Evolutionary conservation across 2,113 vertebrate species (phyloP).

Genomic region (Dunckerocampus dactyliophorus): DNA sequence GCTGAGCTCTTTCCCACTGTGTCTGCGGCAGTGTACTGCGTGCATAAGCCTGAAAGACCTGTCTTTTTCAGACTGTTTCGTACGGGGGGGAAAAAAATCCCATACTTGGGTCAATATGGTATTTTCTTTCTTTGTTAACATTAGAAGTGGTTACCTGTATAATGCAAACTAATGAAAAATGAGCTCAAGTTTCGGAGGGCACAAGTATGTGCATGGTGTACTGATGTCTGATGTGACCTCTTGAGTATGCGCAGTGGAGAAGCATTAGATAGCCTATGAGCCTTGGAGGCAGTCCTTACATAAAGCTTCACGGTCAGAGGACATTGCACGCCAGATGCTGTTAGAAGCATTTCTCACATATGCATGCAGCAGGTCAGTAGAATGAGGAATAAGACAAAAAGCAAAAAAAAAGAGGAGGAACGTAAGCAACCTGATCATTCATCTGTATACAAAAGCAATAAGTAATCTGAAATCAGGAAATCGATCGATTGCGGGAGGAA

Average conservation of each 20-base stretch:
- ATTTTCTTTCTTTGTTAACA: too few relatives aligned
- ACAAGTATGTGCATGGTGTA: conserved; percentile 1
- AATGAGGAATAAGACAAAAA: not conserved
- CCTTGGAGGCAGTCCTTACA: conserved; percentile 26
- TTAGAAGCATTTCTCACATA: conserved; percentile 19
- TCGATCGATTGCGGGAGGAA: conserved; percentile 35
- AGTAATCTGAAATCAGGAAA: conserved; percentile 21
- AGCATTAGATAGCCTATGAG: conserved; percentile 6
- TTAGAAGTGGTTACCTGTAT: not conserved
- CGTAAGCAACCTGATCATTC: not conserved
- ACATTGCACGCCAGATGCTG: conserved; percentile 31
- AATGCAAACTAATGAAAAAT: not conserved
- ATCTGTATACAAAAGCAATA: not conserved
- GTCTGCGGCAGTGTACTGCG: too few relatives aligned
- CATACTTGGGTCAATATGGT: too few relatives aligned
- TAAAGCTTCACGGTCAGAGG: conserved; percentile 37
- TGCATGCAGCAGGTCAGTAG: not conserved
- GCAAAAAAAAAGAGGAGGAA: not conserved
- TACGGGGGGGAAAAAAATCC: too few relatives aligned
- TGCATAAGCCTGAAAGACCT: too few relatives aligned
- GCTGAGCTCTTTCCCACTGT: too few relatives aligned
- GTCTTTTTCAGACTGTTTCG: too few relatives aligned
- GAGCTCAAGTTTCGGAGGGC: conserved; percentile 5
- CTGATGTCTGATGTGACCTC: conserved; percentile 6
- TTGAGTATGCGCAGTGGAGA: not conserved